A percentile compares a stretch with the other conserved stretches of the same genome.
Evolutionary conservation across 2,888 invertebrate genomes (phyloP).

Genomic region (Chymomyza caudatula): DNA sequence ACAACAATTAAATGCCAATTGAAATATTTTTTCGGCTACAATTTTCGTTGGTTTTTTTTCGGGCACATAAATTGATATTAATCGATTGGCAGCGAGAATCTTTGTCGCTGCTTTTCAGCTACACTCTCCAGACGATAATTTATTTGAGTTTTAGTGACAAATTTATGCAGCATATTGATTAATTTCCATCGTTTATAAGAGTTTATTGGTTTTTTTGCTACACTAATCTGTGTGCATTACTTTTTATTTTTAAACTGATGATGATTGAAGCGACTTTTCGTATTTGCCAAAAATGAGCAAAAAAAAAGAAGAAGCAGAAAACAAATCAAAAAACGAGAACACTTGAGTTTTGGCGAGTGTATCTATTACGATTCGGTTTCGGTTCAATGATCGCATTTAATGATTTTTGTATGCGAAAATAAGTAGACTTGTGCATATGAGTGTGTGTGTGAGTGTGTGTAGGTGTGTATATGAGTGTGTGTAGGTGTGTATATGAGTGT

Average conservation of each 20-base stretch:
- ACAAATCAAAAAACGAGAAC: neutral
- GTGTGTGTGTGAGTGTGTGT: slow-evolving; percentile 7
- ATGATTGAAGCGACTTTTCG: slow-evolving; percentile 24
- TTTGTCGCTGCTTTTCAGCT: slow-evolving; percentile 27
- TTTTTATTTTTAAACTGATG: slow-evolving; percentile 57
- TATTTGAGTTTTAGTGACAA: slow-evolving; percentile 53
- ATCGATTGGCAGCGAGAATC: slow-evolving; percentile 30
- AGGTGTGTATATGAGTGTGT: slow-evolving; percentile 3
- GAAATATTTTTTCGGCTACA: slow-evolving; percentile 34
- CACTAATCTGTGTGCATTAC: slow-evolving; percentile 2
- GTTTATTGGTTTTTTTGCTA: slow-evolving; percentile 37
- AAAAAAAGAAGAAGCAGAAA: neutral
- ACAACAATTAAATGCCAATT: slow-evolving; percentile 68
- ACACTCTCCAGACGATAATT: slow-evolving; percentile 21
- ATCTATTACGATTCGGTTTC: slow-evolving; percentile 43
- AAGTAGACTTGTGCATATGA: slow-evolving; percentile 60
- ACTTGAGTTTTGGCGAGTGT: slow-evolving; percentile 11
- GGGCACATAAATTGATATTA: slow-evolving; percentile 59
- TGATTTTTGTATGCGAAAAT: slow-evolving; percentile 71
- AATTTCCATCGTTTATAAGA: slow-evolving; percentile 31
- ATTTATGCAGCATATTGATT: slow-evolving; percentile 56
- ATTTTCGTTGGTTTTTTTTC: slow-evolving; percentile 22
- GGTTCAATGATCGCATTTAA: slow-evolving; percentile 70
- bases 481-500: slow-evolving; percentile 22
- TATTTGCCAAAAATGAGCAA: neutral